These are phyloP conservation scores for Dione vanillae DNA, from an alignment of 2,888 invertebrate genomes.

Conservation along the genomic window DNA sequence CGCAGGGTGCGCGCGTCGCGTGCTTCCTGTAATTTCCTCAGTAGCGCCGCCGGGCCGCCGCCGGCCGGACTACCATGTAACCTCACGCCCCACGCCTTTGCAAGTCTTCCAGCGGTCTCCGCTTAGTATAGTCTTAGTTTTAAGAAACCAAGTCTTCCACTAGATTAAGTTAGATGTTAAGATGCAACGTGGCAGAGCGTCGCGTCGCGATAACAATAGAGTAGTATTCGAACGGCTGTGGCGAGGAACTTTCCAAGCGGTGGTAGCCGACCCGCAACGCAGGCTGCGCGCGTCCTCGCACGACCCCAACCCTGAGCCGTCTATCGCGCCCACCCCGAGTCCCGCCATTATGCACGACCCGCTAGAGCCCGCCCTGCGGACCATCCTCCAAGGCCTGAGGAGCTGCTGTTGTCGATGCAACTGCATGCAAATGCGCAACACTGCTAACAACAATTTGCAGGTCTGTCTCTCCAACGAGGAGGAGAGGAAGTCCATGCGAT, in stretches of 20 bases:
- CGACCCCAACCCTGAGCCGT: conserved; percentile 61
- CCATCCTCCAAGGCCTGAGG: conserved; percentile 70
- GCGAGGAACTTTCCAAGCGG: conserved; percentile 86
- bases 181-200: conserved; percentile 78
- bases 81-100: conserved; percentile 61
- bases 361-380: conserved; percentile 75
- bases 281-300: conserved; percentile 72
- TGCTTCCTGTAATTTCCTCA: conserved; percentile 60
- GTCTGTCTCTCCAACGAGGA: conserved; percentile 81
- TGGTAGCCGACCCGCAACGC: conserved; percentile 70
- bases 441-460: conserved; percentile 80
- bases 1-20: conserved; percentile 76
- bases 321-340: conserved; percentile 53
- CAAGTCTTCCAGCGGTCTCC: conserved; percentile 75
- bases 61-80: conserved; percentile 78
- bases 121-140: conserved; percentile 62
- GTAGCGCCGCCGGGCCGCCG: conserved; percentile 79
- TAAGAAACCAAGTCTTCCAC: conserved; percentile 84
- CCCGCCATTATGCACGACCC: conserved; percentile 69
- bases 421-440: conserved; percentile 66
- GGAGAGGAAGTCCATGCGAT: conserved; percentile 85
- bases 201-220: conserved; percentile 84
- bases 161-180: conserved; percentile 70
- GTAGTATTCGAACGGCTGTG: conserved; percentile 89
- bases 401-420: conserved; percentile 78